These are phyloP conservation scores for Galendromus occidentalis DNA, from an alignment of 1,140 invertebrate genomes.

Conservation along the genomic window DNA sequence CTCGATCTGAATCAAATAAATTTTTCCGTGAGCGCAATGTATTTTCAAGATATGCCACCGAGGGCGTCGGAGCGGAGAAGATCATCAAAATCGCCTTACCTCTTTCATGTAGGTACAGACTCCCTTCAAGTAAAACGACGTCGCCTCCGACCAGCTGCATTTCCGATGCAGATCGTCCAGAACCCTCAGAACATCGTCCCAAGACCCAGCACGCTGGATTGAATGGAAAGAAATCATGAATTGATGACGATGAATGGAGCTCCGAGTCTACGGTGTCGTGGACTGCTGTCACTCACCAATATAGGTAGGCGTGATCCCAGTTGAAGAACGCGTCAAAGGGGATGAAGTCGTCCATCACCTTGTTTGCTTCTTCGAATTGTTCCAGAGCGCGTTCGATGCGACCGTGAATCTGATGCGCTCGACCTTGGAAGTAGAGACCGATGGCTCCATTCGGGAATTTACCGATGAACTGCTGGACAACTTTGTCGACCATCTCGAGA, in stretches of 20 bases:
- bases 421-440: not conserved
- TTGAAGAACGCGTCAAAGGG: conserved; percentile 8
- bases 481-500: not conserved
- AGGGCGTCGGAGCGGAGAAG: not conserved
- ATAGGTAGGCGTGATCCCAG: not conserved
- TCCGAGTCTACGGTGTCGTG: no score
- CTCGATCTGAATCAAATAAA: not conserved
- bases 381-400: not conserved
- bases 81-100: not conserved
- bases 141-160: not conserved
- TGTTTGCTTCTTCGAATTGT: not conserved
- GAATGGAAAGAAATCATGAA: no score
- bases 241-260: no score
- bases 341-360: conserved; percentile 3
- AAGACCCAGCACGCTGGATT: no score
- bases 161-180: not conserved
- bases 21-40: no score
- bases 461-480: not conserved
- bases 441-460: not conserved
- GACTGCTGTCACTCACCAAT: not conserved
- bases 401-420: not conserved
- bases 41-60: not conserved
- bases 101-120: not conserved
- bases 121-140: not conserved
- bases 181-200: no score